Base-by-base conservation (phyloP, 2,888 invertebrate species). In the Nemurella pictetii region DNA sequence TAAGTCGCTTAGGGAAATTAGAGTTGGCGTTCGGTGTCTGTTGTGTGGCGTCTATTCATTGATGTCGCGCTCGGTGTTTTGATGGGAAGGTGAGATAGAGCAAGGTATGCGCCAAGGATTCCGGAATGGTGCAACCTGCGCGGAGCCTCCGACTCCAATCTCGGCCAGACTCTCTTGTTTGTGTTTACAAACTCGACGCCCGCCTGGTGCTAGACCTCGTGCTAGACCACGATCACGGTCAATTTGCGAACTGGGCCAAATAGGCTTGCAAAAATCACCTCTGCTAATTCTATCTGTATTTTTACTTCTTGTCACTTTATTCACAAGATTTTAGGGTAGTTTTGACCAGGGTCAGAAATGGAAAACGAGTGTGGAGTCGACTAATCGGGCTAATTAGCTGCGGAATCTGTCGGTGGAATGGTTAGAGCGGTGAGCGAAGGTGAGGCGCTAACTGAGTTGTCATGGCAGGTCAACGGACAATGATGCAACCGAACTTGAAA, bases 1-100 rank as follows among this genome's bases (percentile, higher is more conserved):
- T n/a, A n/a, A n/a, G 55, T 55, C 55, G 55, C 20, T 55, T 55
- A 55, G 55, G 35, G 75, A 77, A 73, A 83, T 83, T 75, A 83
- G 55, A 55, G 55, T 20, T 12, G 55, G 9, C 55, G 55, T 12
- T 55, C 55, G 55, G 15, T n/a, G n/a, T n/a, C n/a, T n/a, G n/a
- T 55, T 55, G 55, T 55, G 55, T 55, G 55, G 9, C 3, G 55
- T 55, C 55, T 55, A 55, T 55, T 55, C 55, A 55, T 55, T 55
- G 15, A 55, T 55, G 20, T 12, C 55, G 55, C 55, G 55, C 15
- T 55, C 55, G 9, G 55, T 55, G 55, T 55, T 55, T 55, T 3
- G 55, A 55, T 55, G 9, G 15, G 55, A 55, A 55, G 55, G 12
- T 55, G 55, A 55, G 55, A 55, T 55, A 55, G 55, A 55, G 55